phyloP scores from a whole-genome alignment of 2,888 invertebrate species.

The Mechanitis messenoides region DNA sequence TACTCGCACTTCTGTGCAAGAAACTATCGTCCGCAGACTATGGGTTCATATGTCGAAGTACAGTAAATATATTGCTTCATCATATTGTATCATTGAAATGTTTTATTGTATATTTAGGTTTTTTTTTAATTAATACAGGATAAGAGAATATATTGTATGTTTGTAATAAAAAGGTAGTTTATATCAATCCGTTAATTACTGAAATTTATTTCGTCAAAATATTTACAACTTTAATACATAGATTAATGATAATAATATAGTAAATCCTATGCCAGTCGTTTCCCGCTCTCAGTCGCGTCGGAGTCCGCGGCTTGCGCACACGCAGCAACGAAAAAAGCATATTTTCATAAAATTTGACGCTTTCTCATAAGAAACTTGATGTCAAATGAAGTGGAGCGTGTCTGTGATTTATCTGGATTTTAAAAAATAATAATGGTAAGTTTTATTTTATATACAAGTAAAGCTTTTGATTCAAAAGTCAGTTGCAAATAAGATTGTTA shows the following conservation, averaged over 20 bases:
- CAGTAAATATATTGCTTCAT: too few relatives aligned
- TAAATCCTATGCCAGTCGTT: background rate
- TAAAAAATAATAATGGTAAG: slow-evolving; percentile 18
- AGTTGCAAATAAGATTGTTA: too few relatives aligned
- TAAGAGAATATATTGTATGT: too few relatives aligned
- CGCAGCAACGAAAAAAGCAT: slow-evolving; percentile 1
- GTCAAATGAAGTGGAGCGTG: slow-evolving; percentile 49
- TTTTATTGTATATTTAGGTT: background rate
- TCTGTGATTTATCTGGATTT: slow-evolving; percentile 34
- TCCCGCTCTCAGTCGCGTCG: slow-evolving; percentile 6
- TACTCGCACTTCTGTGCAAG: too few relatives aligned
- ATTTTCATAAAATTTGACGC: slow-evolving; percentile 45
- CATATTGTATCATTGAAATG: background rate
- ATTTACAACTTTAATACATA: background rate
- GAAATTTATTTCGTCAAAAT: background rate
- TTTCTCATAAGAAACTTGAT: slow-evolving; percentile 52
- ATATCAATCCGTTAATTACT: background rate
- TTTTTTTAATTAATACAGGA: background rate
- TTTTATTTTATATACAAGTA: background rate
- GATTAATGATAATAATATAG: too few relatives aligned
- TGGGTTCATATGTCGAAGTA: too few relatives aligned
- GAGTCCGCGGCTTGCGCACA: slow-evolving; percentile 12
- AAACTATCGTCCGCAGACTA: too few relatives aligned
- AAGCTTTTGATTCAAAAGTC: too few relatives aligned
- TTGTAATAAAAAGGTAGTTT: too few relatives aligned